Percentiles rank a stretch among this genome's conserved stretches.
Evolutionary conservation across 1,140 invertebrate species (phyloP).

Genomic region (Bicyclus anynana): DNA sequence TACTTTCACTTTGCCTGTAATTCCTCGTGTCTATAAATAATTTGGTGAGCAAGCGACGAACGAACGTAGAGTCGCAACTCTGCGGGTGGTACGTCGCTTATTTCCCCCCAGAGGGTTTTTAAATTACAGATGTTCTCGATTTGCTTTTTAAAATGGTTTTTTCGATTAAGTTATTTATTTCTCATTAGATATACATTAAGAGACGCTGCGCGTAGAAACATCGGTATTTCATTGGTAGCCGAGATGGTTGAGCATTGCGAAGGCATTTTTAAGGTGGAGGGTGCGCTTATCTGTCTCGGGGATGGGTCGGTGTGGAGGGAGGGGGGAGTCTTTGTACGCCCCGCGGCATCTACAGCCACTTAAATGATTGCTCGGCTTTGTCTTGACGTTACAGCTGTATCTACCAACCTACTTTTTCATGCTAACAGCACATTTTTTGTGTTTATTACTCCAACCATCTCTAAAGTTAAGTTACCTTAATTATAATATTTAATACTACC

Average conservation of each 20-base stretch:
- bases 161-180: slow-evolving; percentile 36
- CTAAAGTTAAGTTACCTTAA: no score
- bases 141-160: slow-evolving; percentile 31
- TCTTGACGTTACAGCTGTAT: slow-evolving; percentile 31
- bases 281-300: slow-evolving; percentile 47
- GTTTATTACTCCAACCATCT: neutral
- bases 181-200: slow-evolving; percentile 45
- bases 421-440: neutral
- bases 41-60: slow-evolving; percentile 13
- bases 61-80: slow-evolving; percentile 19
- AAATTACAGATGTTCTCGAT: slow-evolving; percentile 28
- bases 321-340: slow-evolving; percentile 43
- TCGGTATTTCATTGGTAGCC: slow-evolving; percentile 38
- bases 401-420: neutral
- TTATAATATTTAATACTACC: no score
- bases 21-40: slow-evolving; percentile 12
- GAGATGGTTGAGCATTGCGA: neutral
- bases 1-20: slow-evolving; percentile 13
- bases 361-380: slow-evolving; percentile 65
- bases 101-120: slow-evolving; percentile 24
- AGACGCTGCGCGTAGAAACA: slow-evolving; percentile 30
- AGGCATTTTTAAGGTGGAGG: slow-evolving; percentile 34
- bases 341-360: slow-evolving; percentile 54
- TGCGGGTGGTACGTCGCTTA: slow-evolving; percentile 24
- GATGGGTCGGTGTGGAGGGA: slow-evolving; percentile 7